Base-by-base conservation (phyloP, 1,140 invertebrate species). In the Trichoplusia ni region DNA sequence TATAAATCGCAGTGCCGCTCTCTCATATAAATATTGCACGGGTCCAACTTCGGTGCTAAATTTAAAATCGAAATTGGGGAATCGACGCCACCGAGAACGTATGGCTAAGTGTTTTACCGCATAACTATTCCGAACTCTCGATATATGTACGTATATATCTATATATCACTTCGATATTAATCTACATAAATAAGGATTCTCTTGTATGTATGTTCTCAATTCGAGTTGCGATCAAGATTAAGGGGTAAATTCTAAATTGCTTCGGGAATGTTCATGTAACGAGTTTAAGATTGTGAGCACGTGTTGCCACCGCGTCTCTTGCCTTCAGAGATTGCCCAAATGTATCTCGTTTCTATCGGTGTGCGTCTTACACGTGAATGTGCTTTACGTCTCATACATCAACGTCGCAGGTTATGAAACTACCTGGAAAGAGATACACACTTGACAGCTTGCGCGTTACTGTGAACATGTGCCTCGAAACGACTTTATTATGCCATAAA, bases 1-100 rank as follows among this genome's bases (percentile, higher is more conserved):
- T 85, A 87, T 86, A 86, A 89, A 87, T 89, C 83, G 81, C 74
- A 62, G 60, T 74, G 63, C 65, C 70, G 69, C 66, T 74, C 77
- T 76, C 80, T 77, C 82, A 85, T 86, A 86, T 84, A 86, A 84
- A 86, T 87, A 87, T 85, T 79, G 79, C 67, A 69, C 69, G 71
- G 67, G 58, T 29, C 64, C 46, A 85, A 86, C 77, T 89, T 89
- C 64, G 78, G 76, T 77, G 71, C 80, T 86, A 85, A 87, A 87
- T 85, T 85, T 83, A 80, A 86, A 86, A 82, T 86, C 68, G 73
- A 77, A 79, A 84, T 79, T 80, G 64, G 68, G 68, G 64, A 77
- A 75, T 75, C 64, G 66, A 66, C 75, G 63, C 35, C 46, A 14
- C 33, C 23, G 44, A 23, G 54, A 70, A 71, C 63, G 58, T 67